Evolutionary conservation across 2,888 invertebrate genomes (phyloP).

Genomic region (Caenorhabditis uteleia): DNA sequence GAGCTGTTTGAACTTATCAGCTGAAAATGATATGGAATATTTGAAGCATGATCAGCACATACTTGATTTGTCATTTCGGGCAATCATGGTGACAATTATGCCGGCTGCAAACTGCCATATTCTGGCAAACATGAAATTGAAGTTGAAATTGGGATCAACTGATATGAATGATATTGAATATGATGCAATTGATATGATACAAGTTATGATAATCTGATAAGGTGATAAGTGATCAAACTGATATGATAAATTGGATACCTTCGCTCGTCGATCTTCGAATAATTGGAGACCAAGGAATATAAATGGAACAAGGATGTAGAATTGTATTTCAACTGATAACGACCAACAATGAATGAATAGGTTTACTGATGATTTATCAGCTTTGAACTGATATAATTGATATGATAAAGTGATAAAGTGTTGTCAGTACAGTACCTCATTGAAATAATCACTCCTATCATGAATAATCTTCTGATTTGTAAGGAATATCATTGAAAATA

Average conservation of each 20-base stretch:
- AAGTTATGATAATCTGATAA: not conserved
- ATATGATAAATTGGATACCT: too few species aligned
- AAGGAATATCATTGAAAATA: slow-evolving; percentile 1
- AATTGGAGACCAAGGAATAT: not conserved
- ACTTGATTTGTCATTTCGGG: too few species aligned
- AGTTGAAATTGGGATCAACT: slow-evolving; percentile 1
- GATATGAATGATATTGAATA: not conserved
- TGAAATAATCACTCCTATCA: slow-evolving; percentile 5
- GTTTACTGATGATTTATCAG: not conserved
- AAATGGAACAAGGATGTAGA: not conserved
- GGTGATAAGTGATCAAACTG: too few species aligned
- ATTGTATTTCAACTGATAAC: not conserved
- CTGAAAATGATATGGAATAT: too few species aligned
- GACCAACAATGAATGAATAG: slow-evolving; percentile 1
- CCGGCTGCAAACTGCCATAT: slow-evolving; percentile 15
- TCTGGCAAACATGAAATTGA: slow-evolving; percentile 16
- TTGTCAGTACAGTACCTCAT: too few species aligned
- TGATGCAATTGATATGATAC: not conserved
- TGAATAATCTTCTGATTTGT: slow-evolving; percentile 5
- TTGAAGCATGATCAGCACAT: too few species aligned
- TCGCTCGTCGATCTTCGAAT: not conserved
- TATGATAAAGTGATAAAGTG: not conserved
- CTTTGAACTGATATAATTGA: not conserved
- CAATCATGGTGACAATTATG: too few species aligned
- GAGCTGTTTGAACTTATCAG: too few species aligned